A percentile compares a stretch with the other conserved stretches of the same genome.
These are phyloP conservation scores for Drosophila bifasciata DNA, from an alignment of 1,140 invertebrate genomes.

Conservation along the genomic window DNA sequence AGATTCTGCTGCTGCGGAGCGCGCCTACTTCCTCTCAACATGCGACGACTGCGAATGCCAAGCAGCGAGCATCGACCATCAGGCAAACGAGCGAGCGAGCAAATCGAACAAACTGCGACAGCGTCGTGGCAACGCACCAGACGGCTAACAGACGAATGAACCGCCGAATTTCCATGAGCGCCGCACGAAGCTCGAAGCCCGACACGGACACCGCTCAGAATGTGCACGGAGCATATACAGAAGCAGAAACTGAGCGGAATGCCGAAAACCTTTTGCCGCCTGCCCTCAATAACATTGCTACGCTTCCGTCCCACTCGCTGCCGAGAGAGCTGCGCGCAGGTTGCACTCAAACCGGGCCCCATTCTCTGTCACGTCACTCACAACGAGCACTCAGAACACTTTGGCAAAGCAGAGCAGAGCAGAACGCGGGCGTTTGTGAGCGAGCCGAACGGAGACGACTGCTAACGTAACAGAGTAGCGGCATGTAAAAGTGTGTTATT, in stretches of 20 bases:
- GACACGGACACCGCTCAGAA: conserved; percentile 24
- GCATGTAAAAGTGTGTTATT: conserved; percentile 62
- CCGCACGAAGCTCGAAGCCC: conserved; percentile 63
- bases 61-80: no score
- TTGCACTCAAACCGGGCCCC: conserved; percentile 64
- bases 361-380: conserved; percentile 15
- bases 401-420: neutral
- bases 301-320: conserved; percentile 9
- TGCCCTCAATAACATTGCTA: conserved; percentile 7
- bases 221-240: conserved; percentile 9
- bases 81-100: conserved; percentile 1
- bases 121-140: conserved; percentile 64
- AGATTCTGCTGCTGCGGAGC: conserved; percentile 43
- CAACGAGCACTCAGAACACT: conserved; percentile 7
- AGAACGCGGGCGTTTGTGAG: conserved; percentile 3
- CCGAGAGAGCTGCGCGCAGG: conserved; percentile 62
- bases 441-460: conserved; percentile 18
- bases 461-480: conserved; percentile 45
- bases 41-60: conserved; percentile 42
- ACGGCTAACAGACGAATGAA: conserved; percentile 79
- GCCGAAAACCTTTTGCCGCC: conserved; percentile 15
- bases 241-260: conserved; percentile 16
- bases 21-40: conserved; percentile 71
- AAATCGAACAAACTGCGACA: conserved; percentile 35
- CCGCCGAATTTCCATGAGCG: conserved; percentile 75